Base-by-base conservation (phyloP, 2,113 vertebrate species). In the Pleuronectes platessa region DNA sequence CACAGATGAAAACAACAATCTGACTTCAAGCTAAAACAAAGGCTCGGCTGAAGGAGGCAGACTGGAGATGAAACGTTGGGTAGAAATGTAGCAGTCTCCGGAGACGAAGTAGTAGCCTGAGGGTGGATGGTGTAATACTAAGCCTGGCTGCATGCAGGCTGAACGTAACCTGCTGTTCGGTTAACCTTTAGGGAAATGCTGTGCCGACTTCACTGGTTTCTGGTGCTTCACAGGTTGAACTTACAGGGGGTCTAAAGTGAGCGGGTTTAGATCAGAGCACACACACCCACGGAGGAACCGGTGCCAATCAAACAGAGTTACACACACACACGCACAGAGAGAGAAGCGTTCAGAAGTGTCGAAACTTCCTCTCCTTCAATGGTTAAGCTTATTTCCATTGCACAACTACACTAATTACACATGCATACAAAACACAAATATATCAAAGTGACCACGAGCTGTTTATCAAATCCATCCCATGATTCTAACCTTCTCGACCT, bases 41-140 rank as follows among this genome's bases (percentile, higher is more conserved):
- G 86, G 75, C 71, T 53, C 26, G 67, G 78, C 87, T 90, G 82
- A 90, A 79, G 79, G 60, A 79, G 76, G 81, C 21, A 89, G 84
- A 79, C 74, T 72, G 74, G 68, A 91, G 89, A 90, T 90, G 70
- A 90, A 88, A 84, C 80, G 61, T 68, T 61, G 64, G 58, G 70
- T 26, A 71, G 82, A 78, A 74, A 82, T 63, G 71, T 53, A 68
- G 76, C 68, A 6, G 71, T 87, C 89, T 88, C 89, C 1, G 60
- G 92, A 84, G 90, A 86, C 56, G 40, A 59, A 54, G 51, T 27
- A 75, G 37, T 86, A 89, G 92, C 90, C 90, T 74, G 72, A 88
- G 88, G 92, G 76, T 31, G 83, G 80, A 88, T 92, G 88, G 87
- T 87, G 89, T 89, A 92, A 93, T 76, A 84, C 77, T 85, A 78